A percentile compares a stretch with the other conserved stretches of the same genome.
These are phyloP conservation scores for Chaunax sp. DNA, from an alignment of 2,797 vertebrate species.

Conservation along the genomic window DNA sequence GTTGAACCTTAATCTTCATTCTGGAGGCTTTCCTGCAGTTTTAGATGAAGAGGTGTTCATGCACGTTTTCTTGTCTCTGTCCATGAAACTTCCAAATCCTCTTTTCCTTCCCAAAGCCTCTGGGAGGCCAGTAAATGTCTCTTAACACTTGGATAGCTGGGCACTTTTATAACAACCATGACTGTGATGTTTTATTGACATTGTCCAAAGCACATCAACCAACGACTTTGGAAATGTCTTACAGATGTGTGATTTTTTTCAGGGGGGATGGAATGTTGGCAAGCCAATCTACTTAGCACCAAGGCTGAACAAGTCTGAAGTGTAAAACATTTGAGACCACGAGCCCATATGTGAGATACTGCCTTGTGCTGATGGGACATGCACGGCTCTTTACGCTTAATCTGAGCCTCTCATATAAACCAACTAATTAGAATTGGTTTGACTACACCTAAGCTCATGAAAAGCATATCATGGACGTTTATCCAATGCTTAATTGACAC, in stretches of 20 bases:
- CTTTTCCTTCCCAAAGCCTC: constrained; percentile 68
- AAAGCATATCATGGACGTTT: constrained; percentile 77
- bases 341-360: constrained; percentile 52
- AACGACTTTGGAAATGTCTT: constrained; percentile 77
- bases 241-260: constrained; percentile 73
- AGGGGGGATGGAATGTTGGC: too few relatives aligned
- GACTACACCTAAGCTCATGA: constrained; percentile 67
- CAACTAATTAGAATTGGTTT: constrained; percentile 77
- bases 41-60: constrained; percentile 79
- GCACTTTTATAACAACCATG: constrained; percentile 69
- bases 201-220: constrained; percentile 73
- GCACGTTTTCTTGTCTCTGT: constrained; percentile 69
- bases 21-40: constrained; percentile 76
- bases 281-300: constrained; percentile 62
- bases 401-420: constrained; percentile 71
- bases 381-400: constrained; percentile 65
- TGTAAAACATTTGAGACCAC: constrained; percentile 74
- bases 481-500: constrained; percentile 78
- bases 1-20: constrained; percentile 80
- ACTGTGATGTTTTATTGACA: constrained; percentile 79
- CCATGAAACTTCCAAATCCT: constrained; percentile 74
- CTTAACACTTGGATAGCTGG: constrained; percentile 73
- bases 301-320: constrained; percentile 70
- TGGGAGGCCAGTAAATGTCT: constrained; percentile 72
- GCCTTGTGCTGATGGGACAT: constrained; percentile 61